Percentiles rank a stretch among this genome's conserved stretches.
phyloP scores from a whole-genome alignment of 2,888 invertebrate genomes.

The Hydroisotoma schaefferi region DNA sequence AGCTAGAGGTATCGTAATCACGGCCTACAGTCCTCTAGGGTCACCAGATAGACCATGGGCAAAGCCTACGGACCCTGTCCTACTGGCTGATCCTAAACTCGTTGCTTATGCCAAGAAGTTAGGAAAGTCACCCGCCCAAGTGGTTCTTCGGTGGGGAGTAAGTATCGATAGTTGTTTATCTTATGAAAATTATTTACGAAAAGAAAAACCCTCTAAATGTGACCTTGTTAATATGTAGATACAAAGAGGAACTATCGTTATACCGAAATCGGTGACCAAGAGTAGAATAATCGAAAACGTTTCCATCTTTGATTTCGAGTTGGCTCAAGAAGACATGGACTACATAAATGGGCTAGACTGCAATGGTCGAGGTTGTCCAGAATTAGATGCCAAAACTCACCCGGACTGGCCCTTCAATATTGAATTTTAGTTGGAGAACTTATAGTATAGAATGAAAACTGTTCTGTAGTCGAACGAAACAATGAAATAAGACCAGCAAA shows the following conservation, averaged over 20 bases:
- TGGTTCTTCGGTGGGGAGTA: conserved; percentile 65
- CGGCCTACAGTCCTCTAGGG: conserved; percentile 66
- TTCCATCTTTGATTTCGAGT: conserved; percentile 52
- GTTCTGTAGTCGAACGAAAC: no score
- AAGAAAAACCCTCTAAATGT: not conserved
- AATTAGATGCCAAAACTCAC: conserved; percentile 50
- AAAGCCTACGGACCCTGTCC: conserved; percentile 63
- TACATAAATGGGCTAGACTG: conserved; percentile 50
- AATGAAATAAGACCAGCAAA: no score
- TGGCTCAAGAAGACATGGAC: conserved; percentile 51
- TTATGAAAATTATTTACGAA: not conserved
- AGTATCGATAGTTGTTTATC: conserved; percentile 1
- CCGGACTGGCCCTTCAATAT: conserved; percentile 58
- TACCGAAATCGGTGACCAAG: conserved; percentile 54
- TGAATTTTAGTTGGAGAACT: conserved; percentile 53
- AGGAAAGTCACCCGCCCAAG: conserved; percentile 65
- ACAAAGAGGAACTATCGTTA: conserved; percentile 52
- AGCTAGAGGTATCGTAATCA: conserved; percentile 62
- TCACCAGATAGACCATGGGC: conserved; percentile 64
- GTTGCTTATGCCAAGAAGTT: conserved; percentile 63
- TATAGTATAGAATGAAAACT: no score
- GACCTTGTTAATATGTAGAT: conserved; percentile 49
- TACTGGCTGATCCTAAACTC: conserved; percentile 68
- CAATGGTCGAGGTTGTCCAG: conserved; percentile 54
- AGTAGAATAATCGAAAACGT: conserved; percentile 53